A percentile compares a stretch with the other conserved stretches of the same genome.
These are phyloP conservation scores for Cabera pusaria DNA, from an alignment of 2,888 invertebrate genomes.

Conservation along the genomic window DNA sequence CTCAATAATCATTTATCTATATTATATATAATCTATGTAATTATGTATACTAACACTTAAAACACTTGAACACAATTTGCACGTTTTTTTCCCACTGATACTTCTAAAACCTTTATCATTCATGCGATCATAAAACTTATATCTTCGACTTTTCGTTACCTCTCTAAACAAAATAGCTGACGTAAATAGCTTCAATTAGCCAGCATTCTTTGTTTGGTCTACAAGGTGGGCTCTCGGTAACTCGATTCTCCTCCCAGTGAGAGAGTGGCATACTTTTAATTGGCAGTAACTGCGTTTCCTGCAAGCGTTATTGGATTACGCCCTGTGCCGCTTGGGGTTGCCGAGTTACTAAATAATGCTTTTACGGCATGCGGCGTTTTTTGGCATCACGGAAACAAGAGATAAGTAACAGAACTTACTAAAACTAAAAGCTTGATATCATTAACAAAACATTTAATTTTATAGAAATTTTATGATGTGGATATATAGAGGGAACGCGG, in stretches of 20 bases:
- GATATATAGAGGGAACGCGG: too few relatives aligned
- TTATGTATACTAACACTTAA: too few relatives aligned
- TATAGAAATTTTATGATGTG: too few relatives aligned
- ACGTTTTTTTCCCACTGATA: too few relatives aligned
- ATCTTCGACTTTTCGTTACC: too few relatives aligned
- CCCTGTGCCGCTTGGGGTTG: constrained; percentile 57
- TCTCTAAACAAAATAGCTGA: constrained; percentile 3
- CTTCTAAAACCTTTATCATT: too few relatives aligned
- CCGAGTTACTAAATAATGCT: constrained; percentile 52
- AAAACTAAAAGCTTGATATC: too few relatives aligned
- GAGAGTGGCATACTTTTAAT: constrained; percentile 80
- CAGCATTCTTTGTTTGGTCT: constrained; percentile 63
- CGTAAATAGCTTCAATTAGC: constrained; percentile 13
- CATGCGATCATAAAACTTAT: too few relatives aligned
- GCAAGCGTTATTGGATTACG: constrained; percentile 79
- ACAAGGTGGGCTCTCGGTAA: constrained; percentile 63
- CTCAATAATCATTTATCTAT: too few relatives aligned
- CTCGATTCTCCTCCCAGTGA: constrained; percentile 68
- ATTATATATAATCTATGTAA: too few relatives aligned
- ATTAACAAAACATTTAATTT: too few relatives aligned
- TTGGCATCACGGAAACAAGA: constrained; percentile 16
- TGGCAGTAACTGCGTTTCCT: constrained; percentile 79
- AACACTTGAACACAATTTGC: too few relatives aligned
- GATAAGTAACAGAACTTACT: neutral
- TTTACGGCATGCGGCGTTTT: constrained; percentile 29